phyloP scores from a whole-genome alignment of 2,888 invertebrate genomes.

The Caenorhabditis afra region DNA sequence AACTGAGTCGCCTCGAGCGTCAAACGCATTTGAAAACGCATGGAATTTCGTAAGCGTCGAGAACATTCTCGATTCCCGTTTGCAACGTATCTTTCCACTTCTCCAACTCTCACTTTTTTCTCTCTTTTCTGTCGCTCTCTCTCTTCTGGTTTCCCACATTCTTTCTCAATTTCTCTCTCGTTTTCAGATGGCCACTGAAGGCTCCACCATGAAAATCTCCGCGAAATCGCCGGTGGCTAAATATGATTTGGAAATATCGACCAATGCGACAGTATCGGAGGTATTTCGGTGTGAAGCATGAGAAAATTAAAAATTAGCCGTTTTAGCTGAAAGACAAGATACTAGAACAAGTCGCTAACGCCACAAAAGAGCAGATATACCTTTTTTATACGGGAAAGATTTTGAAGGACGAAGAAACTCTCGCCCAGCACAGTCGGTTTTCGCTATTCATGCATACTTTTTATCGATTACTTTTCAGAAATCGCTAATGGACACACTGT shows the following conservation, averaged over 20 bases:
- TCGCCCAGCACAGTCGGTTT: constrained; percentile 81
- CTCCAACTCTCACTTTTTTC: background rate
- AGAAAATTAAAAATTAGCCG: constrained; percentile 1
- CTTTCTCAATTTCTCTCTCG: background rate
- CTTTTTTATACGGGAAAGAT: constrained; percentile 98
- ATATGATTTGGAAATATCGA: constrained; percentile 40
- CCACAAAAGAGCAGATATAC: constrained; percentile 88
- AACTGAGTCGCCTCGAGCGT: background rate
- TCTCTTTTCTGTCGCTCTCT: too few relatives aligned
- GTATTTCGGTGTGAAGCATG: constrained; percentile 18
- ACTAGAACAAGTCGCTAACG: constrained; percentile 66
- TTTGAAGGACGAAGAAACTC: constrained; percentile 93
- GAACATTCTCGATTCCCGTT: constrained; percentile 19
- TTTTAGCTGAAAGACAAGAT: constrained; percentile 75
- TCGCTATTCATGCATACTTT: background rate
- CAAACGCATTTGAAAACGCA: background rate
- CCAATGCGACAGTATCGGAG: constrained; percentile 56
- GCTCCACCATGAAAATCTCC: constrained; percentile 55
- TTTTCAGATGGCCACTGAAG: constrained; percentile 49
- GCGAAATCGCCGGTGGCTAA: constrained; percentile 49
- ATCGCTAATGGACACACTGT: constrained; percentile 95
- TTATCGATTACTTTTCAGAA: constrained; percentile 69
- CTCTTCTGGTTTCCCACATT: background rate
- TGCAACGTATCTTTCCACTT: constrained; percentile 25
- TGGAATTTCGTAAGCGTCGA: constrained; percentile 5